A percentile compares a stretch with the other conserved stretches of the same genome.
These are phyloP conservation scores for Bucco capensis DNA, from an alignment of 2,113 vertebrate genomes.

Conservation along the genomic window DNA sequence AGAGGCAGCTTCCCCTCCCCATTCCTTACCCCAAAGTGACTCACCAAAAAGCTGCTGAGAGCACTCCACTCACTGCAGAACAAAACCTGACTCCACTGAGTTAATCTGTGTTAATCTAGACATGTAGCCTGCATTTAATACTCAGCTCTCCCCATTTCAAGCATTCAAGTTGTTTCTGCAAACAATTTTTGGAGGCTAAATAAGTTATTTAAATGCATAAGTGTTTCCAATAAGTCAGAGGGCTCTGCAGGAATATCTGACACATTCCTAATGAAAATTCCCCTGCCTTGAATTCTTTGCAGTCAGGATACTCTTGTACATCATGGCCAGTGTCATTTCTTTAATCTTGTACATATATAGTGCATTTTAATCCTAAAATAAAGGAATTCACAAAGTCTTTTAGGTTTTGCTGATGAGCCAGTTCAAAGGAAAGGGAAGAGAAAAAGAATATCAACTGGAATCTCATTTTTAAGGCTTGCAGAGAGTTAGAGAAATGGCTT, in stretches of 20 bases:
- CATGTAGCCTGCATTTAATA: conserved; percentile 46
- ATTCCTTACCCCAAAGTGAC: neutral
- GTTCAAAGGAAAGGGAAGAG: conserved; percentile 27
- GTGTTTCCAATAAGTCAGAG: conserved; percentile 66
- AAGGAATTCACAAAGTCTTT: conserved; percentile 27
- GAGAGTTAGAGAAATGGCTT: too few relatives aligned
- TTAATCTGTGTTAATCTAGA: neutral
- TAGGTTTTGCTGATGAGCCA: conserved; percentile 38
- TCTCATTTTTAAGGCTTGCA: neutral
- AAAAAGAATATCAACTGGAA: conserved; percentile 24
- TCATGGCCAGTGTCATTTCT: conserved; percentile 44
- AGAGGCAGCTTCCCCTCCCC: neutral
- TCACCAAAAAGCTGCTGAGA: neutral
- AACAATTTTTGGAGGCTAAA: conserved; percentile 56
- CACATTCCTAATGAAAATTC: conserved; percentile 66
- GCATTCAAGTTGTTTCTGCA: conserved; percentile 44
- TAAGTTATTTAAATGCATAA: conserved; percentile 76
- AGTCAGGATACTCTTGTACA: conserved; percentile 48
- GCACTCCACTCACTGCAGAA: neutral
- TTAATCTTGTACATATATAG: conserved; percentile 44
- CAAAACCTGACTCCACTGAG: neutral
- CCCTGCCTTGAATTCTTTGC: conserved; percentile 53
- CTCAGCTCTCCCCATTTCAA: conserved; percentile 23
- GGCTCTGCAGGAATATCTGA: conserved; percentile 50
- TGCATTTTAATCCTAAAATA: conserved; percentile 57